Evolutionary conservation across 2,888 invertebrate genomes (phyloP), one percentile per base, ranked within the genome.

Genomic region (Eupeodes luniger): DNA sequence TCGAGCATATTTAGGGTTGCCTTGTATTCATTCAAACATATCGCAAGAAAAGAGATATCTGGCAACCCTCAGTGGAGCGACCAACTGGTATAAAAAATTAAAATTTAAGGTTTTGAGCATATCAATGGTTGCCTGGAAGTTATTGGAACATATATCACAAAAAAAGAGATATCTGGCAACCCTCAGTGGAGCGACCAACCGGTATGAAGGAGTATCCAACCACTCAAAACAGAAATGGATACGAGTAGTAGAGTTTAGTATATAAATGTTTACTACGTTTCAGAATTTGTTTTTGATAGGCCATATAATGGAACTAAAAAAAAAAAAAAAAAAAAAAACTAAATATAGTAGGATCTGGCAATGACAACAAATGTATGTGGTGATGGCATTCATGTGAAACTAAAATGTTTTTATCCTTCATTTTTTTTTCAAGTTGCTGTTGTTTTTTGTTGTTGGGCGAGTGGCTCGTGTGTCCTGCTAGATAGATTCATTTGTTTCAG

Each of bases 211-310:
- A 27, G 11, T 53, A 53, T 34, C 12, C 70, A 16, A 70, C 11
- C 53, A 55, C 16, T 27, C 34, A 3, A 44, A 44, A 59, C 27
- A 51, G 44, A 75, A 62, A 69, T 81, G 64, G 40, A 85, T 55
- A 40, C 40, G 0, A 40, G 40, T 40, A 40, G 40, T 40, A 27
- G 27, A 27, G 27, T 40, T 40, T 9, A 40, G 40, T 40, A 47
- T 59, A 59, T 59, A 82, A 82, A 79, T 66, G 79, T 83, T 76
- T 66, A 44, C 75, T 70, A 76, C 51, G 72, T 74, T 66, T 44
- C 62, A 83, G 72, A 77, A 77, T 87, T 81, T 87, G 83, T 77
- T 74, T 80, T 87, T 87, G 87, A 87, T 87, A 87, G 87, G 80
- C 83, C 77, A 75, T 81, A 78, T 62, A 75, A 77, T 36, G 19